phyloP scores from a whole-genome alignment of 2,797 vertebrate species.

The Psittacula derbiana region DNA sequence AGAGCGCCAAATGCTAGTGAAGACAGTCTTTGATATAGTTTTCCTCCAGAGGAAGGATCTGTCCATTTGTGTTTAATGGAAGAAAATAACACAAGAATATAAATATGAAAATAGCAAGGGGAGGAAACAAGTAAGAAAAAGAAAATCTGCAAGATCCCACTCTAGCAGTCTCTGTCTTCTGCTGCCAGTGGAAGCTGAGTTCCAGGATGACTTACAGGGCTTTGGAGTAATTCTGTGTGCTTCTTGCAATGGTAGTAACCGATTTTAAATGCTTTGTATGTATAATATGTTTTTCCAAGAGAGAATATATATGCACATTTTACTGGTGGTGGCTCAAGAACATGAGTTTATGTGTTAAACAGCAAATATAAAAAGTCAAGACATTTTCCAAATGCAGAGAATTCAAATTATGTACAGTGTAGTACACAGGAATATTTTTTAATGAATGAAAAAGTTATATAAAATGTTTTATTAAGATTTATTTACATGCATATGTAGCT shows the following conservation, averaged over 20 bases:
- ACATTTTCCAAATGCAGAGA: not conserved
- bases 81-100: not conserved
- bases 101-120: not conserved
- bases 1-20: not conserved
- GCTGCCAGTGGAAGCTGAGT: not conserved
- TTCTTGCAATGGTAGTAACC: not conserved
- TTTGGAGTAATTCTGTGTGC: not conserved
- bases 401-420: not conserved
- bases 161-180: not conserved
- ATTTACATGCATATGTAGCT: fast-evolving
- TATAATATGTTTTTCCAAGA: not conserved
- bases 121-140: not conserved
- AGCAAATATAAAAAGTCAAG: not conserved
- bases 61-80: not conserved
- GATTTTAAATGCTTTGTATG: not conserved
- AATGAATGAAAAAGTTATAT: not conserved
- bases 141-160: not conserved
- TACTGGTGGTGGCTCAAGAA: not conserved
- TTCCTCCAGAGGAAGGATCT: not conserved
- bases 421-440: not conserved
- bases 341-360: not conserved
- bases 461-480: not conserved
- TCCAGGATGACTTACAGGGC: not conserved
- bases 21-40: not conserved
- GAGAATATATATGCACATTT: not conserved